Evolutionary conservation across 2,113 vertebrate species (phyloP), one percentile per base, ranked within the genome.

Genomic region (Ciconia boyciana): DNA sequence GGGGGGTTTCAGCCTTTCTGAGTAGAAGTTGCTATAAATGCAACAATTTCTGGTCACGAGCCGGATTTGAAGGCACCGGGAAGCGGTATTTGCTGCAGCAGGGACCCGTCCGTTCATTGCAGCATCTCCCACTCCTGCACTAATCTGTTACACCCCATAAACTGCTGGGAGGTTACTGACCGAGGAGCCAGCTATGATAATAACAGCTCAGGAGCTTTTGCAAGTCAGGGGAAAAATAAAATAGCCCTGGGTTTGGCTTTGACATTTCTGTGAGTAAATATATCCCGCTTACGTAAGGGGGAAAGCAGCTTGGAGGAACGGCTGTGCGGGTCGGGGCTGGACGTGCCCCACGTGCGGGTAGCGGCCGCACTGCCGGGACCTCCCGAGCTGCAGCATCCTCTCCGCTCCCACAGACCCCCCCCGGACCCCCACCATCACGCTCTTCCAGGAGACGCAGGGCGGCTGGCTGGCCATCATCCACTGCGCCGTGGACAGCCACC

Each of bases 401-500:
- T 57, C 88, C 21, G 18, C 8, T n/a, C 55, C 13, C 34, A 2
- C 96, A 98, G 98, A 98, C 54, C 94, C 97, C 0, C 98, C 98
- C 11, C 91, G 94, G 21, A 6, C 18, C 5, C 98, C 97, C 4
- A 58, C 58, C 3, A 16, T 98, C 12, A 88, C 84, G 3, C 65
- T 98, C 39, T 97, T 98, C 90, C 95, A 98, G 88, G 98, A 98
- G 94, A 91, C 65, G 0, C 97, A 97, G 87, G 91, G 65, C 0
- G 97, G 97, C 16, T 66, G 87, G 4, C 13, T 96, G 94, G 97
- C 95, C 79, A 90, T 98, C 2, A 1, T 98, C 43, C 93, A 41
- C 48, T 98, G 98, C 22, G 36, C 95, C 0, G 98, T 98, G 82
- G 94, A 97, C 92, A 98, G 98, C 39, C 97, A 96, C 71, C 98